Percentiles rank a stretch among this genome's conserved stretches.
Evolutionary conservation across 2,797 vertebrate genomes (phyloP).

Genomic region (Poeciliopsis infans): DNA sequence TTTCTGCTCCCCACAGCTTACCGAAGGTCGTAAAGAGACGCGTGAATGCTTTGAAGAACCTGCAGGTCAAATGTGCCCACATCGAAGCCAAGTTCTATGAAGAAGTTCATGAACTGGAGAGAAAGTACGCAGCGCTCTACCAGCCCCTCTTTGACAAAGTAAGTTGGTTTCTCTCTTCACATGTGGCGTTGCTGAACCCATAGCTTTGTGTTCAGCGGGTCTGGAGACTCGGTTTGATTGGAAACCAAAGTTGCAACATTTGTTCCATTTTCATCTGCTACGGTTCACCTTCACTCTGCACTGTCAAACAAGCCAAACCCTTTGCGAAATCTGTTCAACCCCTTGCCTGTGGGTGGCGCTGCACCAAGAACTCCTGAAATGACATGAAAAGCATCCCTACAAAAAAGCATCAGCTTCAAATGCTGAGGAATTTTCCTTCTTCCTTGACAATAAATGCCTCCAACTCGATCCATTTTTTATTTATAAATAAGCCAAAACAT

Average conservation of each 20-base stretch:
- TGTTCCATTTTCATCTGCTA: neutral
- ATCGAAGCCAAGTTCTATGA: conserved; percentile 99
- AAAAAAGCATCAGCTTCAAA: neutral
- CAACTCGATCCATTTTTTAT: neutral
- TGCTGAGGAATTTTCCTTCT: neutral
- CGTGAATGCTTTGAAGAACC: conserved; percentile 98
- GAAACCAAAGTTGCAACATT: neutral
- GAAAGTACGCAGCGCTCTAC: conserved; percentile 97
- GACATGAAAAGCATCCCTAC: too few species aligned
- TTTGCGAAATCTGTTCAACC: too few species aligned
- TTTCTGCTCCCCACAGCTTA: conserved; percentile 81
- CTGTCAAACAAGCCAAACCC: too few species aligned
- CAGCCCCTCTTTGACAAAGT: conserved; percentile 99
- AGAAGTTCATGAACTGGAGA: conserved; percentile 97
- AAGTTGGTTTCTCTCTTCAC: conserved; percentile 32
- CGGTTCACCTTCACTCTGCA: neutral
- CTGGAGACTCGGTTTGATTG: too few species aligned
- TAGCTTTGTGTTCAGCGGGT: neutral
- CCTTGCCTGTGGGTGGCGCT: too few species aligned
- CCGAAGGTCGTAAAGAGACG: conserved; percentile 98
- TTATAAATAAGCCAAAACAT: neutral
- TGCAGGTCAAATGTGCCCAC: conserved; percentile 98
- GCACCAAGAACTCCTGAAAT: too few species aligned
- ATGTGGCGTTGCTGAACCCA: neutral
- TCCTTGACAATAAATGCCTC: neutral